Percentiles rank a stretch among this genome's conserved stretches.
phyloP scores from a whole-genome alignment of 2,113 vertebrate genomes.

The Lethenteron camtschaticum region DNA sequence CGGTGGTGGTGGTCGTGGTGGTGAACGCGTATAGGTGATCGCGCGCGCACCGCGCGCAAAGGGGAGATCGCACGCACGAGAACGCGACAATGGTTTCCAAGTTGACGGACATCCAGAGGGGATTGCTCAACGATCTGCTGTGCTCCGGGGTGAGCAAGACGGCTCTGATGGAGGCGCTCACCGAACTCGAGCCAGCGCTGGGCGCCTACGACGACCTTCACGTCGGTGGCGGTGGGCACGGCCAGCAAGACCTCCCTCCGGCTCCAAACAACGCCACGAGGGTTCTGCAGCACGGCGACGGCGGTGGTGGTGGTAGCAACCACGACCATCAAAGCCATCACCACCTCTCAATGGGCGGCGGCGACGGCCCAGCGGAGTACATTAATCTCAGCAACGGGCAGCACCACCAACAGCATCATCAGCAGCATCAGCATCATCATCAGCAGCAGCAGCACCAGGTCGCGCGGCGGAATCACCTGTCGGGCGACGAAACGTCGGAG shows the following conservation, averaged over 20 bases:
- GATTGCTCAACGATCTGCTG: conserved; percentile 67
- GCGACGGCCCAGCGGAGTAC: conserved; percentile 5
- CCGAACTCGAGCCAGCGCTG: conserved; percentile 43
- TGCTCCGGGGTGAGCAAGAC: conserved; percentile 70
- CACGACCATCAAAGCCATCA: conserved; percentile 1
- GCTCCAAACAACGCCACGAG: not conserved
- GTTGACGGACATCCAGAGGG: conserved; percentile 69
- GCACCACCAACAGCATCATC: conserved; percentile 9
- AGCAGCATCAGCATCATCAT: too few relatives aligned
- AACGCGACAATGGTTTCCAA: conserved; percentile 32
- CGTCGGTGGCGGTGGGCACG: not conserved
- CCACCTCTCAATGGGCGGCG: not conserved
- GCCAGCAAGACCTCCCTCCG: not conserved
- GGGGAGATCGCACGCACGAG: conserved; percentile 14
- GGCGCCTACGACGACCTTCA: conserved; percentile 18
- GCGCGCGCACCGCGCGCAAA: conserved; percentile 10
- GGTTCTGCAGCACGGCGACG: not conserved
- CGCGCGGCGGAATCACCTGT: conserved; percentile 15
- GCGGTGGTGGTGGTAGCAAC: not conserved
- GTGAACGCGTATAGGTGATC: too few relatives aligned
- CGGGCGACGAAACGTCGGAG: conserved; percentile 71
- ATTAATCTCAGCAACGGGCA: conserved; percentile 57
- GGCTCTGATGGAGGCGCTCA: conserved; percentile 61
- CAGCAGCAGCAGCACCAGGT: not conserved
- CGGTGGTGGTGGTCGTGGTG: too few relatives aligned